These are phyloP conservation scores for Styela clava DNA, from an alignment of 23 tunicate genomes.

Conservation along the genomic window DNA sequence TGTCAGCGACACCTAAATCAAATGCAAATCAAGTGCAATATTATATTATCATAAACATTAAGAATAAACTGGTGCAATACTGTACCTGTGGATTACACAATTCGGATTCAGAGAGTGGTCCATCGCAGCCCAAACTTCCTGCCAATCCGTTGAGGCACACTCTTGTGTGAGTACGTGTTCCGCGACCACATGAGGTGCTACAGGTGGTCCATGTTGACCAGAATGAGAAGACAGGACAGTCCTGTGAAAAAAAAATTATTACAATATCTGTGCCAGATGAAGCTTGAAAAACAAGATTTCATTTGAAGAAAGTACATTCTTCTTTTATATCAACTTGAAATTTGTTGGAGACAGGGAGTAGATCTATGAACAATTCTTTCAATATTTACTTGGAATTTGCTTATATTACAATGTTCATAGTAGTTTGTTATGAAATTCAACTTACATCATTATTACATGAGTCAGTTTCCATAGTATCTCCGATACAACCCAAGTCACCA, in stretches of 20 bases:
- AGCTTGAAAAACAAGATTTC: slow-evolving; percentile 4
- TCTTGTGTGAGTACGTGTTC: slow-evolving; percentile 22
- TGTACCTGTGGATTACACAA: neutral
- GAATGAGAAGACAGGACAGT: slow-evolving; percentile 10
- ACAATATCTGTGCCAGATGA: slow-evolving; percentile 5
- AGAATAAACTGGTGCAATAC: no score
- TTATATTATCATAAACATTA: no score
- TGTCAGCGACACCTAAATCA: no score
- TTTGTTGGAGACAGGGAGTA: no score
- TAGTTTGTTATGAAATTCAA: no score
- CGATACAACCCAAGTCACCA: slow-evolving; percentile 18
- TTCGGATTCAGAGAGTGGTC: neutral
- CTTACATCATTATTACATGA: slow-evolving; percentile 17
- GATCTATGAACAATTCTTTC: no score
- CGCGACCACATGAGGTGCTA: slow-evolving; percentile 19
- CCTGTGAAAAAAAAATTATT: slow-evolving; percentile 26
- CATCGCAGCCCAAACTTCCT: slow-evolving; percentile 16
- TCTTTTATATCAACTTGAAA: no score
- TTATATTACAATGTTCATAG: no score
- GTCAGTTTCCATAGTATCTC: slow-evolving; percentile 13
- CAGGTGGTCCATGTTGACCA: slow-evolving; percentile 23
- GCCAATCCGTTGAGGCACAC: slow-evolving; percentile 12
- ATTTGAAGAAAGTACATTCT: no score
- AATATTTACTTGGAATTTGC: no score
- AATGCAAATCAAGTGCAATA: no score